phyloP scores from a whole-genome alignment of 2,797 vertebrate genomes.

The Sitta carolinensis region DNA sequence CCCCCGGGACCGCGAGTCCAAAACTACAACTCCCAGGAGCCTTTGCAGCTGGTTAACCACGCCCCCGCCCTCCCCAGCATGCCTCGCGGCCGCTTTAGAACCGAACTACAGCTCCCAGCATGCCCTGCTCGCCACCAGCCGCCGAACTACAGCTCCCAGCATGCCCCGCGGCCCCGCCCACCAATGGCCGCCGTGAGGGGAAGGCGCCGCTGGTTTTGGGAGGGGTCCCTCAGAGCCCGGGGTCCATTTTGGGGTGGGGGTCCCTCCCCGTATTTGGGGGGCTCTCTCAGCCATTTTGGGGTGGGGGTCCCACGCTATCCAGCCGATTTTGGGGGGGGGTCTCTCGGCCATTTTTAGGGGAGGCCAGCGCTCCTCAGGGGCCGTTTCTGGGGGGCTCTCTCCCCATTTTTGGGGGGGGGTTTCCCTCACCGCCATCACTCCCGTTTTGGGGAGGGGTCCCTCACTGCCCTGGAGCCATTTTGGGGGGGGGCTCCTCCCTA shows the following conservation, averaged over 20 bases:
- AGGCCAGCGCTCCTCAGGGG: neutral
- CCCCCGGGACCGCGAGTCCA: neutral
- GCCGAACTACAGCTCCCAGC: neutral
- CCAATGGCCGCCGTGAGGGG: no score
- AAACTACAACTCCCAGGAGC: neutral
- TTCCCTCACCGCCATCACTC: no score
- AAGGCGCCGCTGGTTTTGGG: neutral
- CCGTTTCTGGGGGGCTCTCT: neutral
- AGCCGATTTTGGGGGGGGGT: neutral
- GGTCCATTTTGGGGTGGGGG: neutral
- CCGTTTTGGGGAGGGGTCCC: no score
- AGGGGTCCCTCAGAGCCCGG: neutral
- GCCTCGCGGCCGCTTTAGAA: rapidly evolving
- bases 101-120: neutral
- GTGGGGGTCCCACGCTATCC: neutral
- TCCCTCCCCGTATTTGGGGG: no score
- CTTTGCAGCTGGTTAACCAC: rapidly evolving
- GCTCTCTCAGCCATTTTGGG: no score
- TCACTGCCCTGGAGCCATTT: no score
- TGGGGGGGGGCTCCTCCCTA: no score
- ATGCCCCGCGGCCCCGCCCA: neutral
- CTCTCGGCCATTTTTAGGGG: neutral
- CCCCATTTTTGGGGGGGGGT: neutral
- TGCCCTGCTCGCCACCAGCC: rapidly evolving
- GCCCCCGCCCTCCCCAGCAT: neutral